Base-by-base conservation (phyloP, 2,888 invertebrate species). In the Ecliptopera silaceata region DNA sequence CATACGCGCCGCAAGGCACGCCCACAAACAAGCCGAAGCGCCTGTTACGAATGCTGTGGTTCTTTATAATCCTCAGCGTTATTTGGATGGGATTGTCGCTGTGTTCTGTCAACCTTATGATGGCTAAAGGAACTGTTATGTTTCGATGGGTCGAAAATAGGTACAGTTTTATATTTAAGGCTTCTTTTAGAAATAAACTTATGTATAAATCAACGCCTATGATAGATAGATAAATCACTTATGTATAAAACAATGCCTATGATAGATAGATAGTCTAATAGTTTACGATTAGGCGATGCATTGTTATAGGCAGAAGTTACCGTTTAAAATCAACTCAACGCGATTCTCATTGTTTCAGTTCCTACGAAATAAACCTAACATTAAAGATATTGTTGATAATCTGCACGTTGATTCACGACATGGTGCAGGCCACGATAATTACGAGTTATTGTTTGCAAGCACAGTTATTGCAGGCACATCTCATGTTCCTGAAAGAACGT, bases 361-460 rank as follows among this genome's bases (percentile, higher is more conserved):
- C 93, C 0, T 72, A 78, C 42, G 82, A 90, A 73, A 71, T 92
- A 42, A 83, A 89, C 66, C 70, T 92, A 58, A 63, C 80, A 1
- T 73, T 94, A 41, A 94, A 95, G 84, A 83, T 94, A 31, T 73
- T 94, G 5, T 80, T 96, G 55, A 92, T 96, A 22, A 76, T 94
- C 36, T 94, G 95, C 63, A 95, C 96, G 8, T 79, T 96, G 58
- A 94, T 94, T 82, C 96, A 96, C 74, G 96, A 97, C 77, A 93
- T 96, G 82, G 94, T 96, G 51, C 96, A 96, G 82, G 95, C 95
- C n/a, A 95, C 96, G 3, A 93, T 96, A 49, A 93, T 96, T 63
- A 95, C 95, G 26, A 96, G 95, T 80, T 97, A 96, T 80, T 96
- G 96, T 70, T 91, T 97, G 17, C 96, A 97, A 86, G 96, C 95